Base-by-base conservation (phyloP, 2,113 vertebrate species). In the Petrocephalus zakoni region DNA sequence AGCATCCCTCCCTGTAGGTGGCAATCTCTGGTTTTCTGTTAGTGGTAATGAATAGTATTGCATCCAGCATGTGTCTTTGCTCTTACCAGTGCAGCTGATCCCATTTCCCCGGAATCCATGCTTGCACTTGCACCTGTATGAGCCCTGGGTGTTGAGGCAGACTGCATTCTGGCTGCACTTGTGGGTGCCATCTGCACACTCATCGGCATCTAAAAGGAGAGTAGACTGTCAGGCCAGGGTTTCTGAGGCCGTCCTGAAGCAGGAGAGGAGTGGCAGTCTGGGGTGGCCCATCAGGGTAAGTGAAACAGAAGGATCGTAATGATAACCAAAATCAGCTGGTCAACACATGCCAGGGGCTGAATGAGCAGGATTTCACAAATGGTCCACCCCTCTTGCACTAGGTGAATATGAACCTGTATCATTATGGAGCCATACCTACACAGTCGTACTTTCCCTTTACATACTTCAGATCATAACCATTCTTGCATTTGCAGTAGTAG, bases 401-500 rank as follows among this genome's bases (percentile, higher is more conserved):
- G 25, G 61, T 68, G 25, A 68, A 64, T 64, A 64, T 25, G n/a
- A 64, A 64, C 61, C n/a, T 64, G 61, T 25, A 64, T 29, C 61
- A 68, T 68, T 68, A 29, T 68, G 13, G 61, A 52, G 84, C 52
- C 51, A 25, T 34, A 99, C 98, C 98, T 92, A 96, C 90, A 88
- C 98, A 99, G 89, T 96, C 96, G 89, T 98, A 98, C 94, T 86
- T 97, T 53, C 95, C 93, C 0, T 92, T 90, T 87, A 95, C 4
- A 1, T 98, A 97, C 93, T 97, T 97, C 61, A 99, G 95, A 58
- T 99, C 97, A 5, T 96, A 98, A 52, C 98, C 98, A 51, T 92
- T 92, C 89, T 97, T 97, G 88, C 98, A 99, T 90, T 97, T 99
- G 97, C 98, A 99, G 93, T 95, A 98, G 94, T 97, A 99, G 92